These are phyloP conservation scores for Phylloscopus whistleri DNA, from an alignment of 2,113 vertebrate genomes.

Conservation along the genomic window DNA sequence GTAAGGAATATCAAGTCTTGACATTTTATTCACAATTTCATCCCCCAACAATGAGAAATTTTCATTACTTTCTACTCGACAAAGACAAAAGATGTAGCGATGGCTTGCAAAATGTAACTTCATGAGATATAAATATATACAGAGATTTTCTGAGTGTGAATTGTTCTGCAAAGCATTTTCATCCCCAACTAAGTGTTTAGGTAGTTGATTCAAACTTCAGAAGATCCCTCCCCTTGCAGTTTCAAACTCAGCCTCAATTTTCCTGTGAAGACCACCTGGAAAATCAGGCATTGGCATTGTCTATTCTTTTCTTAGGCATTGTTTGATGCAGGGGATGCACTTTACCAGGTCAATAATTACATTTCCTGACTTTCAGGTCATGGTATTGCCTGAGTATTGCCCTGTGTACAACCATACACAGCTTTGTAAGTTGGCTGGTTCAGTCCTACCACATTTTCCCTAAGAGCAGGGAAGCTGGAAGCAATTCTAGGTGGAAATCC, in stretches of 20 bases:
- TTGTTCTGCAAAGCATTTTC: background rate
- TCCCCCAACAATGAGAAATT: background rate
- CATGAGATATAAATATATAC: background rate
- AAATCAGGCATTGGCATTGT: background rate
- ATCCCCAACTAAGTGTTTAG: background rate
- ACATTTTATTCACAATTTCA: background rate
- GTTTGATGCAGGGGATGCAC: background rate
- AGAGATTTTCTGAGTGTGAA: background rate
- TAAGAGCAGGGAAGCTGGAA: background rate
- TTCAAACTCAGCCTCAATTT: background rate
- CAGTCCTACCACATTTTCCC: background rate
- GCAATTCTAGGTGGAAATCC: background rate
- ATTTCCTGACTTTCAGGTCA: background rate
- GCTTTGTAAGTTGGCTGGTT: background rate
- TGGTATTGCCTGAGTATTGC: background rate
- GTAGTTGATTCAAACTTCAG: background rate
- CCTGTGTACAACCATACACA: fast-evolving
- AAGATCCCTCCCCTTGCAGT: background rate
- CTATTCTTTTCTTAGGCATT: background rate
- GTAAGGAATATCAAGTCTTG: background rate
- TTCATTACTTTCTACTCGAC: background rate
- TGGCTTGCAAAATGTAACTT: background rate
- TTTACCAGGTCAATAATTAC: background rate
- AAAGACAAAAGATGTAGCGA: background rate
- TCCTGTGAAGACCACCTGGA: background rate